Percentiles rank a stretch among this genome's conserved stretches.
phyloP scores from a whole-genome alignment of 2,113 vertebrate genomes.

The Toxotes jaculatrix region DNA sequence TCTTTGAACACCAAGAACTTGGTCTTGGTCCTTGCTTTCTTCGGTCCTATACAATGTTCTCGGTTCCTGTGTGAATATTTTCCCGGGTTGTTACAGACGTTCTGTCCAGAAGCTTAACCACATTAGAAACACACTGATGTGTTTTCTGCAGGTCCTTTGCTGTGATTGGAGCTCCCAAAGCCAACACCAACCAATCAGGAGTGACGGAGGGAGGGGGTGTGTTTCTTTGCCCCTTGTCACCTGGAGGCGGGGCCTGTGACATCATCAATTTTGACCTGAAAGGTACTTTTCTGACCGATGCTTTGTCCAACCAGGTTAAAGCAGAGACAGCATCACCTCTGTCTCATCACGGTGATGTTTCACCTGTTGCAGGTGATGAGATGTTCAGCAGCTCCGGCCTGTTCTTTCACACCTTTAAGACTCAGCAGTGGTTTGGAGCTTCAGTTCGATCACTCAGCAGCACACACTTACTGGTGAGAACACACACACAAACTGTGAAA shows the following conservation, averaged over 20 bases:
- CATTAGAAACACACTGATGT: neutral
- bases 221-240: constrained; percentile 38
- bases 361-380: constrained; percentile 27
- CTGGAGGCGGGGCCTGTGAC: constrained; percentile 2
- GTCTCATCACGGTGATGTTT: too few relatives aligned
- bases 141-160: constrained; percentile 18
- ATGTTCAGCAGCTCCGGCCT: neutral
- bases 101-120: neutral
- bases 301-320: neutral
- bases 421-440: constrained; percentile 41
- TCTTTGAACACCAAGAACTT: neutral
- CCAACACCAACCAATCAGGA: constrained; percentile 47
- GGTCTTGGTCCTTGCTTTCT: too few relatives aligned
- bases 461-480: constrained; percentile 31
- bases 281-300: constrained; percentile 5
- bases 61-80: neutral
- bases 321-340: neutral
- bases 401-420: constrained; percentile 21
- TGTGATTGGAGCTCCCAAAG: constrained; percentile 46
- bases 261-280: constrained; percentile 26
- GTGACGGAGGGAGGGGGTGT: constrained; percentile 38
- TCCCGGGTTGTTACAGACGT: too few relatives aligned
- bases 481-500: neutral
- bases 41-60: too few relatives aligned
- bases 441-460: constrained; percentile 14